Conservation (phyloP, 2,888 invertebrate species). For the Clepsis dumicolana region DNA sequence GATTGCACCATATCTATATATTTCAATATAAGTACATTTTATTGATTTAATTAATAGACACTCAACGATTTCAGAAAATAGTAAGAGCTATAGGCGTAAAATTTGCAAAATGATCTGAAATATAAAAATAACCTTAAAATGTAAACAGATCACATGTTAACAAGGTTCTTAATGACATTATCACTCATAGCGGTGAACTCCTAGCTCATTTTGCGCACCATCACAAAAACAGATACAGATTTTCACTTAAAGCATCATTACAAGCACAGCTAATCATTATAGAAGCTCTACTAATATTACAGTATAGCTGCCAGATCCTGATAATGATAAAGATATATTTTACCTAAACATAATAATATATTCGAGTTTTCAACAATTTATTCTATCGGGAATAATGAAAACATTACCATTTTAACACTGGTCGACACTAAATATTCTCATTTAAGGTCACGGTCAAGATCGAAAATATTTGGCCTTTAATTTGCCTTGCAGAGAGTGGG, state of each 20-base stretch:
- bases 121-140: conserved; percentile 11
- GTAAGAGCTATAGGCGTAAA: conserved; percentile 12
- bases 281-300: background rate
- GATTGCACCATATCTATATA: conserved; percentile 37
- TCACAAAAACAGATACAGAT: conserved; percentile 3
- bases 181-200: background rate
- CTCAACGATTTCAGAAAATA: conserved; percentile 16
- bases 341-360: background rate
- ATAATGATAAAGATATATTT: background rate
- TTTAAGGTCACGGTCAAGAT: background rate
- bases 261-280: conserved; percentile 1
- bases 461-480: background rate
- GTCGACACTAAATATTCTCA: conserved; percentile 10
- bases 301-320: background rate
- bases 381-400: conserved; percentile 1
- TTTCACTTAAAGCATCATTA: conserved; percentile 21
- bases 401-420: conserved; percentile 14
- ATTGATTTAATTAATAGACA: conserved; percentile 23
- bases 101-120: background rate
- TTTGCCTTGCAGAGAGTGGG: background rate
- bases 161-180: background rate
- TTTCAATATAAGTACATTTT: conserved; percentile 35
- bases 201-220: background rate
- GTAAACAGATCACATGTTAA: background rate
- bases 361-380: background rate